These are phyloP conservation scores for Sebastes fasciatus DNA, from an alignment of 2,113 vertebrate species.

Conservation along the genomic window DNA sequence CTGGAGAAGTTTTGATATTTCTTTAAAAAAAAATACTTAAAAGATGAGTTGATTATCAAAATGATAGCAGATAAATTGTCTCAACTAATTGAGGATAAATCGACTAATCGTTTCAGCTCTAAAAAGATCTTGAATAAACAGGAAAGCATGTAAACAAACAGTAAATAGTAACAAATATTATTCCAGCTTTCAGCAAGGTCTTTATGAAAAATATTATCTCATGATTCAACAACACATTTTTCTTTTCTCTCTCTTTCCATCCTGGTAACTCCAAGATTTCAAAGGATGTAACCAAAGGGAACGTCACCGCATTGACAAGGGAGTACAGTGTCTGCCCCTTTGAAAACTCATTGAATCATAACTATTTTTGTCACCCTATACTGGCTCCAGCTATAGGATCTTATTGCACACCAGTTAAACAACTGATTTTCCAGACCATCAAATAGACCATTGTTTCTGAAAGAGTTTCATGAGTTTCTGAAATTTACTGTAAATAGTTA, in stretches of 20 bases:
- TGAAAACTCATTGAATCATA: constrained; percentile 53
- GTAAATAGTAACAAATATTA: not conserved
- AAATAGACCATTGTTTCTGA: constrained; percentile 10
- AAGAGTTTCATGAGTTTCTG: not conserved
- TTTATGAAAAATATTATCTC: constrained; percentile 32
- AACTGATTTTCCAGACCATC: constrained; percentile 30
- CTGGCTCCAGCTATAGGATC: constrained; percentile 33
- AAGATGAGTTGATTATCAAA: not conserved
- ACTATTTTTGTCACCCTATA: constrained; percentile 38
- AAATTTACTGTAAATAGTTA: not conserved
- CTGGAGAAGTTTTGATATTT: not conserved
- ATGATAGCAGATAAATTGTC: not conserved
- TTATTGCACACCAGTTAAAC: constrained; percentile 30
- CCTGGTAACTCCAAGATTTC: constrained; percentile 32
- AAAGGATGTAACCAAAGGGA: constrained; percentile 48
- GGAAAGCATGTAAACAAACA: constrained; percentile 14
- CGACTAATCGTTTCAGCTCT: not conserved
- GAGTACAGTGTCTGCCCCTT: constrained; percentile 36
- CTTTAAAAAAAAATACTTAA: not conserved
- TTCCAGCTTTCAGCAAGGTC: constrained; percentile 18
- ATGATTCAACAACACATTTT: constrained; percentile 15
- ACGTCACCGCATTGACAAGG: constrained; percentile 29
- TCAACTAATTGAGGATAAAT: not conserved
- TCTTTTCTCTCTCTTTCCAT: not conserved
- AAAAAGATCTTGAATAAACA: constrained; percentile 7